A percentile compares a stretch with the other conserved stretches of the same genome.
Evolutionary conservation across 1,140 invertebrate genomes (phyloP).

Genomic region (Mylabris phalerata): DNA sequence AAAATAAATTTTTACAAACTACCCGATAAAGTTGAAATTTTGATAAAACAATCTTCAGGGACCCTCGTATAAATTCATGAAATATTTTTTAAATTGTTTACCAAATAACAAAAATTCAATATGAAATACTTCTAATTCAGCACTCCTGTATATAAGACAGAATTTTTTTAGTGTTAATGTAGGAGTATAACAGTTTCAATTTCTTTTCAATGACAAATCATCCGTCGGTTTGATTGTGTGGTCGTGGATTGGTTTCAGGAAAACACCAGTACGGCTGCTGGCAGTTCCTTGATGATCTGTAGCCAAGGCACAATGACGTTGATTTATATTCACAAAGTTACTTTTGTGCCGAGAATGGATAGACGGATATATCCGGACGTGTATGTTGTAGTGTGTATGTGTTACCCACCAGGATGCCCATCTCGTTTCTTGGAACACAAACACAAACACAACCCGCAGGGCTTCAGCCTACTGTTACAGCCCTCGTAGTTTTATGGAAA

Average conservation of each 20-base stretch:
- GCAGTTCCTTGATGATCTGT: constrained; percentile 19
- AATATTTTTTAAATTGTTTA: too few relatives aligned
- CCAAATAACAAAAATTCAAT: too few relatives aligned
- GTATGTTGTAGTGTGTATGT: not conserved
- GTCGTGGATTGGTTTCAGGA: not conserved
- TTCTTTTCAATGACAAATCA: too few relatives aligned
- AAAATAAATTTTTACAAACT: too few relatives aligned
- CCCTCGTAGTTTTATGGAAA: constrained; percentile 4
- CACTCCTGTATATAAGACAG: too few relatives aligned
- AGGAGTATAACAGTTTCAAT: too few relatives aligned
- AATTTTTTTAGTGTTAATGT: too few relatives aligned
- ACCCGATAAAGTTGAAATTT: too few relatives aligned
- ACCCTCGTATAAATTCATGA: too few relatives aligned
- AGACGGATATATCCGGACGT: constrained; percentile 23
- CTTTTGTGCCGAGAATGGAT: constrained; percentile 28
- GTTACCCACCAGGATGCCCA: constrained; percentile 7
- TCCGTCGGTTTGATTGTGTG: too few relatives aligned
- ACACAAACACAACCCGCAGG: constrained; percentile 8
- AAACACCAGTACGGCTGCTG: constrained; percentile 3
- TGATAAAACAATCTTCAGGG: too few relatives aligned
- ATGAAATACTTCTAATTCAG: too few relatives aligned
- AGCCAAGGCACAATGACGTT: constrained; percentile 23
- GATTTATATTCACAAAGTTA: constrained; percentile 31
- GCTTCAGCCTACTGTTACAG: constrained; percentile 2
- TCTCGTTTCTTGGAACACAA: constrained; percentile 3